phyloP scores from a whole-genome alignment of 30 jellyfish, hydroid and myxozoan species.

The Chrysaora quinquecirrha region DNA sequence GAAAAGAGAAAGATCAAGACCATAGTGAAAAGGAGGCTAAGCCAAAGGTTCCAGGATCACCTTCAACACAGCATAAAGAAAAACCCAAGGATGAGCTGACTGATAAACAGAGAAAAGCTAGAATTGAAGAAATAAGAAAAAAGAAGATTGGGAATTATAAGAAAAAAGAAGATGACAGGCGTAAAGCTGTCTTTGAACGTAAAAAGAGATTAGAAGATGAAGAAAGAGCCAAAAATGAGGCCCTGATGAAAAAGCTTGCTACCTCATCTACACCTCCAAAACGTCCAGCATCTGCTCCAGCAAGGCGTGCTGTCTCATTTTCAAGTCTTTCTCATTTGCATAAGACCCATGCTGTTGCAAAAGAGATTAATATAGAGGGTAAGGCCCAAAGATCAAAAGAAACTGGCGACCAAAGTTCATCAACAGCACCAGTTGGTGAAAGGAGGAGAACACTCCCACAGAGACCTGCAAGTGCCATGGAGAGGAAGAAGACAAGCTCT shows the following conservation, averaged over 20 bases:
- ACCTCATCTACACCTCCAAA: constrained; percentile 40
- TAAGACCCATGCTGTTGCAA: constrained; percentile 58
- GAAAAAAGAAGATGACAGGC: constrained; percentile 79
- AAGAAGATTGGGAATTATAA: constrained; percentile 55
- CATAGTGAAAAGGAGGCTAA: constrained; percentile 11
- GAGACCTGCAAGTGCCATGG: constrained; percentile 71
- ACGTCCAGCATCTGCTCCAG: constrained; percentile 73
- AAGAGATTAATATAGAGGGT: constrained; percentile 50
- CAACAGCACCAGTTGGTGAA: constrained; percentile 1
- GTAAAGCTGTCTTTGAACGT: constrained; percentile 79
- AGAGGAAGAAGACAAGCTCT: constrained; percentile 34
- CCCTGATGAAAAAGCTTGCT: constrained; percentile 66
- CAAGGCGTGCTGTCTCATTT: constrained; percentile 74
- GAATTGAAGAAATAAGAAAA: constrained; percentile 70
- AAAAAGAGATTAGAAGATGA: constrained; percentile 69
- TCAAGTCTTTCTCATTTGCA: constrained; percentile 57
- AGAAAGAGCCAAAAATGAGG: constrained; percentile 63
- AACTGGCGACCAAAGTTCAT: constrained; percentile 42
- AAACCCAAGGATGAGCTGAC: constrained; percentile 52
- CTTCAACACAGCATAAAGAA: constrained; percentile 37
- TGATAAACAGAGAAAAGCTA: constrained; percentile 66
- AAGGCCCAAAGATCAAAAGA: constrained; percentile 54
- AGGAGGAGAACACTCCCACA: constrained; percentile 61
- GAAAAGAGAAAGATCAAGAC: neutral
- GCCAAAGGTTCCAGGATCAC: constrained; percentile 37